Percentiles rank a stretch among this genome's conserved stretches.
Evolutionary conservation across 2,797 vertebrate genomes (phyloP).

Genomic region (Varecia variegata): DNA sequence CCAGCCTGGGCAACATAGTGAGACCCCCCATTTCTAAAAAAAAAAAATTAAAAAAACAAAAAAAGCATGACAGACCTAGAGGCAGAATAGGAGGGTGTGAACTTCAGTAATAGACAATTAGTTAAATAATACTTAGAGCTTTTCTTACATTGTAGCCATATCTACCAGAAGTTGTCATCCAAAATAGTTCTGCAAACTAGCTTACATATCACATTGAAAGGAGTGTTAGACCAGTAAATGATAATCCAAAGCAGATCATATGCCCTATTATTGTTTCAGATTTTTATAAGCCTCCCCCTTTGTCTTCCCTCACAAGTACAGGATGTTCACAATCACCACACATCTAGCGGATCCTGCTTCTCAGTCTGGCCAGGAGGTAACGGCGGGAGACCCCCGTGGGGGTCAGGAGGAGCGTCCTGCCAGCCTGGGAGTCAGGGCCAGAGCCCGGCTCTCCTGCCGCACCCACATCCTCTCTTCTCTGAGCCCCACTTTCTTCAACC

Average conservation of each 20-base stretch:
- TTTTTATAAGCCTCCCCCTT: not conserved
- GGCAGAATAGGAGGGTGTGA: not conserved
- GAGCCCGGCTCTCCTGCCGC: not conserved
- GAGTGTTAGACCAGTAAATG: not conserved
- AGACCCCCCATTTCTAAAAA: not conserved
- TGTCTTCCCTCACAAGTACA: not conserved
- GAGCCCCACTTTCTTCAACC: not conserved
- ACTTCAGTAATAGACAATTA: not conserved
- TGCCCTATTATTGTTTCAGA: not conserved
- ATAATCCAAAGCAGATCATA: not conserved
- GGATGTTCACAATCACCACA: not conserved
- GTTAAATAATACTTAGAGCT: not conserved
- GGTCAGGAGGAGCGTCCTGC: no score
- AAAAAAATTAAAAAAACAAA: not conserved
- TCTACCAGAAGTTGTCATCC: not conserved
- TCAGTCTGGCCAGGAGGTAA: not conserved
- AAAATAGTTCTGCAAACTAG: not conserved
- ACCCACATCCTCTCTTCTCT: not conserved
- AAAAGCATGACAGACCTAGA: not conserved
- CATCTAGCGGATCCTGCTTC: not conserved
- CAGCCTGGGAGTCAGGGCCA: not conserved
- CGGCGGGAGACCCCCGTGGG: fast-evolving
- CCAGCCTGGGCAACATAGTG: not conserved
- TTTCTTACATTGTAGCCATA: not conserved
- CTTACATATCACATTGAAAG: not conserved